Base-by-base conservation (phyloP, 2,888 invertebrate genomes). In the Scrobipalpa costella region DNA sequence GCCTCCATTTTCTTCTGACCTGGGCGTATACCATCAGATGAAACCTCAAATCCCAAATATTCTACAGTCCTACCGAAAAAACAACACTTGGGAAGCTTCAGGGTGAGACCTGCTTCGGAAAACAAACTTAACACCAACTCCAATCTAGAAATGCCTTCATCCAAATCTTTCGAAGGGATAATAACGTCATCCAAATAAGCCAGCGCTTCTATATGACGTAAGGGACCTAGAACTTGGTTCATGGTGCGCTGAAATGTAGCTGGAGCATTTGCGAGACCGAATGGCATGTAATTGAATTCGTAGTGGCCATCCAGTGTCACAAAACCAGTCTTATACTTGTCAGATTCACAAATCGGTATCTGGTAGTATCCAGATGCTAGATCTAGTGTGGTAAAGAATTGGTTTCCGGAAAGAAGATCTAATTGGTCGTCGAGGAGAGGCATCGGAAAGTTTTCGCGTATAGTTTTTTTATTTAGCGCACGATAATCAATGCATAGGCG, bases 391-490 rank as follows among this genome's bases (percentile, higher is more conserved):
- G 64, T 62, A 19, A 52, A 62, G 38, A 34, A 62, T 11, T 57
- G 11, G 17, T 64, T 59, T 0, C 65, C 65, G 2, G 52, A 13
- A 11, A 71, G 58, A 0, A 40, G 17, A 19, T 68, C 67, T 3
- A 71, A 34, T 50, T 68, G 68, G 34, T 71, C 69, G 17, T 71
- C 69, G 1, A 71, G 66, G 1, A 72, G 33, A 0, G 77, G 78
- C 34, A 76, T 57, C 2, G 64, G 65, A 21, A 60, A 65, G 8
- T 52, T 65, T 11, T 65, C 64, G 11, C 59, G 58, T 1, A 63
- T 13, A 2, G 68, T 68, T 19, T 64, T 66, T 27, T 58, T 63
- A 19, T 69, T 69, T 1, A 69, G 57, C 0, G 69, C 67, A 17
- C 60, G 33, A 7, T 63, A 63, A 38, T 63, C 63, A 9, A 63